Base-by-base conservation (phyloP, 2,113 vertebrate species). In the Oryzias melastigma region DNA sequence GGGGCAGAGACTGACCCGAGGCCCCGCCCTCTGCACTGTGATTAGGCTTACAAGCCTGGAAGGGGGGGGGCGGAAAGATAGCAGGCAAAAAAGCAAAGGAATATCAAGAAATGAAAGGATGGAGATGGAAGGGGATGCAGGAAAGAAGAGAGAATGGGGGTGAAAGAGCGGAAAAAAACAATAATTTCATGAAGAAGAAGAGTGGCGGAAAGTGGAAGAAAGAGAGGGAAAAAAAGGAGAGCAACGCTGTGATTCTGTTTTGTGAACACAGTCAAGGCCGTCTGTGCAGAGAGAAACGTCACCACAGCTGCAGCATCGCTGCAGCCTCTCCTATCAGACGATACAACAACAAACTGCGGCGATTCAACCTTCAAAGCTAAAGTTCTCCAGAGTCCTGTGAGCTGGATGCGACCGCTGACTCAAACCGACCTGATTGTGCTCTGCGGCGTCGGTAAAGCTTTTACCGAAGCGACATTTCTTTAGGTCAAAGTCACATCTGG, bases 31-130 rank as follows among this genome's bases (percentile, higher is more conserved):
- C 97, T 89, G 93, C 92, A 89, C 93, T 95, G 92, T 95, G 96
- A 92, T 97, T 95, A 93, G 95, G 94, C 94, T 98, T 98, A 93
- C 95, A 98, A 87, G 96, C 95, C 95, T 98, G 95, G 85, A 78
- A 7, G 17, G 50, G 44, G 29, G 29, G 4, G 16, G 43, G 63
- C 50, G 19, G 41, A 59, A 55, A 46, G 68, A 35, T 12, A 1
- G 58, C 50, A 65, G 54, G 68, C 46, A 60, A 59, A 70, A 43
- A 41, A 18, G 49, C 66, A 70, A 25, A 35, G 35, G 35, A 35
- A 35, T 12, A 12, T 59, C 62, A 73, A 72, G 58, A 54, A 73
- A 74, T 13, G 25, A 12, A 47, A 60, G 18, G 55, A 20, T 45
- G 49, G 40, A 44, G 24, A 53, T n/a, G 35, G 43, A 48, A 60